These are phyloP conservation scores for Calephelis perditalis DNA, from an alignment of 2,888 invertebrate species.

Conservation along the genomic window DNA sequence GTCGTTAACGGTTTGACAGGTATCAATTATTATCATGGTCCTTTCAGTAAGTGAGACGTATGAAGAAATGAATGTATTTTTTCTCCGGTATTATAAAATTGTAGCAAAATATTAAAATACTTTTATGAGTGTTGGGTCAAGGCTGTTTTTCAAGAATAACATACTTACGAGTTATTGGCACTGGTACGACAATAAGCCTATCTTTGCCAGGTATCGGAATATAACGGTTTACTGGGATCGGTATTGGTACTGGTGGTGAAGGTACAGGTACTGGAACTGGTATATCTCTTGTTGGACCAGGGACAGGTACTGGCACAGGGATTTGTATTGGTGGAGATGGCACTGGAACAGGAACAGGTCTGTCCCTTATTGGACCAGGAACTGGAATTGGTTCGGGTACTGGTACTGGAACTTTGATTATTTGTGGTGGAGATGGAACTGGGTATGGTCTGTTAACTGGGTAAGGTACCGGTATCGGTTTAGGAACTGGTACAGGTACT, in stretches of 20 bases:
- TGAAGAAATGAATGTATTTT: too few species aligned
- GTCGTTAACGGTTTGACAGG: too few species aligned
- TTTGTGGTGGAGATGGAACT: conserved; percentile 42
- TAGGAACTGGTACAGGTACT: conserved; percentile 32
- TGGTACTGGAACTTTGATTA: conserved; percentile 36
- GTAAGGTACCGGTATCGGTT: conserved; percentile 32
- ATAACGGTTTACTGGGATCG: conserved; percentile 41
- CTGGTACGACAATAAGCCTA: conserved; percentile 44
- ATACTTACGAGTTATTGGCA: conserved; percentile 43
- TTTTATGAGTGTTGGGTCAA: not conserved
- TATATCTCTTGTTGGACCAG: conserved; percentile 36
- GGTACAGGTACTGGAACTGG: conserved; percentile 41
- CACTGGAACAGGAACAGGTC: conserved; percentile 39
- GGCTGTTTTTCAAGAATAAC: not conserved
- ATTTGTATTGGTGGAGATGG: conserved; percentile 44
- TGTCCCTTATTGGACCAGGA: conserved; percentile 35
- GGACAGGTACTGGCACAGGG: conserved; percentile 44
- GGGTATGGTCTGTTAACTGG: conserved; percentile 42
- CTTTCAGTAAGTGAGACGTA: too few species aligned
- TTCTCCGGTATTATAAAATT: too few species aligned
- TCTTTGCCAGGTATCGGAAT: conserved; percentile 47
- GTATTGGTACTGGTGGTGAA: conserved; percentile 42
- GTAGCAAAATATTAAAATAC: not conserved
- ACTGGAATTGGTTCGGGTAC: conserved; percentile 38
- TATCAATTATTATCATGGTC: too few species aligned